Evolutionary conservation across 2,113 vertebrate genomes (phyloP).

Genomic region (Zosterops hypoxanthus): DNA sequence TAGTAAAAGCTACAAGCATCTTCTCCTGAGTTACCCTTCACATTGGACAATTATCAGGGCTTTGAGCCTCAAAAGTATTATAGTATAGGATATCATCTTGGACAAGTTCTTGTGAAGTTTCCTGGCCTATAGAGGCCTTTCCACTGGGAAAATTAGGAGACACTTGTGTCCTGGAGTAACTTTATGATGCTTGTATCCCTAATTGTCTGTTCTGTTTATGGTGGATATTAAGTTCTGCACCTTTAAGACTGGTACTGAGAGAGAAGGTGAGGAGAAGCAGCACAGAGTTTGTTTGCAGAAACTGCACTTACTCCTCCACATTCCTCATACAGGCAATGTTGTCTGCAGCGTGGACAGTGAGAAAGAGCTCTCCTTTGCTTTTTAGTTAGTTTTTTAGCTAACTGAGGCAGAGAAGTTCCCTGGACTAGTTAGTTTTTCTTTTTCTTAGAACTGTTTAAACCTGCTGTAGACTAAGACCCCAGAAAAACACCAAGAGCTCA

Average conservation of each 20-base stretch:
- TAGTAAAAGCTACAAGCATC: not conserved
- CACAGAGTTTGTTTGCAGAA: not conserved
- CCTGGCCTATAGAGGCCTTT: slow-evolving; percentile 23
- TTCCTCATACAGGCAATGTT: not conserved
- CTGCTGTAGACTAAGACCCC: not conserved
- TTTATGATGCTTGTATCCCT: not conserved
- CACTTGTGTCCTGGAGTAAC: not conserved
- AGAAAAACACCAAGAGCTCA: not conserved
- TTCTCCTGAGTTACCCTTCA: slow-evolving; percentile 5
- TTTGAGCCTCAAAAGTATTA: slow-evolving; percentile 1
- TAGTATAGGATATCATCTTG: not conserved
- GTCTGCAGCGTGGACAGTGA: not conserved
- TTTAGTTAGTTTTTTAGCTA: not conserved
- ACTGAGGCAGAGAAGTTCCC: not conserved
- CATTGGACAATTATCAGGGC: not conserved
- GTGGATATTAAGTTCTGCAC: not conserved
- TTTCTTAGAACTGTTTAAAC: not conserved
- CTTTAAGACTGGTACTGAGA: not conserved
- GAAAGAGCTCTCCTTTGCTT: not conserved
- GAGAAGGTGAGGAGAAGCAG: not conserved
- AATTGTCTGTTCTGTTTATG: not conserved
- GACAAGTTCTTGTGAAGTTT: slow-evolving; percentile 20
- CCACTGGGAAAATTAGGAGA: not conserved
- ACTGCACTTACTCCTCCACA: not conserved
- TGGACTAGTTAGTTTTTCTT: not conserved